phyloP scores from a whole-genome alignment of 2,113 vertebrate genomes.

The Tor tambroides region DNA sequence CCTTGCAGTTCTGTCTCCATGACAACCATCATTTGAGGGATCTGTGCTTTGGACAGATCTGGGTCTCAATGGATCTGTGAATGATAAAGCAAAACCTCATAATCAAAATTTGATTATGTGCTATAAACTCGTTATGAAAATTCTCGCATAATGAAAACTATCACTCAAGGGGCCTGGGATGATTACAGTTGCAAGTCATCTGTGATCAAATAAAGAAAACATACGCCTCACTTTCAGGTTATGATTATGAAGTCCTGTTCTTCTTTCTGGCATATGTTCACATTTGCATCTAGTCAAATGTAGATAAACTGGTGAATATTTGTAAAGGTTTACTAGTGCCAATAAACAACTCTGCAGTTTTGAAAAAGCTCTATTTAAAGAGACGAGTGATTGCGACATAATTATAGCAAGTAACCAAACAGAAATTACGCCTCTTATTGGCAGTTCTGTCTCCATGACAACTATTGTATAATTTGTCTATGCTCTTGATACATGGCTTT shows the following conservation, averaged over 20 bases:
- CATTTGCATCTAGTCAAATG: not conserved
- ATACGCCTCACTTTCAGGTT: not conserved
- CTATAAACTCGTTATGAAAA: slow-evolving; percentile 17
- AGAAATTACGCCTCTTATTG: not conserved
- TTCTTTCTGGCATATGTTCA: not conserved
- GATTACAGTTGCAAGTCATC: not conserved
- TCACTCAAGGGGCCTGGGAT: not conserved
- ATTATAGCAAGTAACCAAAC: not conserved
- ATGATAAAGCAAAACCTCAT: not conserved
- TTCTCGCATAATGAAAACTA: not conserved
- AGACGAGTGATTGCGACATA: not conserved
- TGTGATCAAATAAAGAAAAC: not conserved
- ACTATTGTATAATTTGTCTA: not conserved
- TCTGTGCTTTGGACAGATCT: slow-evolving; percentile 4
- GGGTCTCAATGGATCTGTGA: not conserved
- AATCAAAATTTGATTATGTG: not conserved
- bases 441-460: not conserved
- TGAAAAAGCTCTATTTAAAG: not conserved
- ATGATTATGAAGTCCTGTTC: not conserved
- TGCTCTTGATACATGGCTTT: not conserved
- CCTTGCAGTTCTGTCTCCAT: not conserved
- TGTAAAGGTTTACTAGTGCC: not conserved
- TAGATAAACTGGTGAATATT: not conserved
- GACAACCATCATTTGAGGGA: slow-evolving; percentile 5
- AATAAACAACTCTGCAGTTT: not conserved